Evolutionary conservation across 2,888 invertebrate genomes (phyloP).

Genomic region (Stegana nigrithorax): DNA sequence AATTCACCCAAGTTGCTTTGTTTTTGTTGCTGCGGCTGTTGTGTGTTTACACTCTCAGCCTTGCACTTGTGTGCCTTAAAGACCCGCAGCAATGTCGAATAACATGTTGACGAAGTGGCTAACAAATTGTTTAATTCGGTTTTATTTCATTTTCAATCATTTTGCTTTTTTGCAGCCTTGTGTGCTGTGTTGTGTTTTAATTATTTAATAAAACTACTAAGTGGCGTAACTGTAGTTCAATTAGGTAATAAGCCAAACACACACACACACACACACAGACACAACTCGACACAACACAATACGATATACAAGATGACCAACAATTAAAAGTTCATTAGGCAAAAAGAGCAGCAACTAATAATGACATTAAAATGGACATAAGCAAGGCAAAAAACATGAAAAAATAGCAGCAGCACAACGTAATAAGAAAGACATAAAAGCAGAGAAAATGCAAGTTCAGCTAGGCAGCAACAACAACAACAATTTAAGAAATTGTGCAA

Average conservation of each 20-base stretch:
- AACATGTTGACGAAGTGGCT: too few species aligned
- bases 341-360: too few species aligned
- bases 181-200: constrained; percentile 54
- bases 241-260: constrained; percentile 45
- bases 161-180: not conserved
- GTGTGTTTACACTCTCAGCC: too few species aligned
- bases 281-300: too few species aligned
- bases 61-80: too few species aligned
- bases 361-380: too few species aligned
- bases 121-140: too few species aligned
- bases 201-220: constrained; percentile 59
- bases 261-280: not conserved
- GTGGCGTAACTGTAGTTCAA: constrained; percentile 46
- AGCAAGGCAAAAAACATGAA: too few species aligned
- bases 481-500: constrained; percentile 14
- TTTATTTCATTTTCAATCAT: too few species aligned
- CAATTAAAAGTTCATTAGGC: constrained; percentile 56
- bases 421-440: not conserved
- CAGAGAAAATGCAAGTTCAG: not conserved
- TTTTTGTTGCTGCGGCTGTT: too few species aligned
- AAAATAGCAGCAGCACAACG: not conserved
- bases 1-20: too few species aligned
- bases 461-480: constrained; percentile 28
- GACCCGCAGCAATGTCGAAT: too few species aligned
- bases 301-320: constrained; percentile 47